Evolutionary conservation across 92 coral and sea anemone genomes (phyloP), one percentile per base, ranked within the genome.

Genomic region (Plumapathes pennacea): DNA sequence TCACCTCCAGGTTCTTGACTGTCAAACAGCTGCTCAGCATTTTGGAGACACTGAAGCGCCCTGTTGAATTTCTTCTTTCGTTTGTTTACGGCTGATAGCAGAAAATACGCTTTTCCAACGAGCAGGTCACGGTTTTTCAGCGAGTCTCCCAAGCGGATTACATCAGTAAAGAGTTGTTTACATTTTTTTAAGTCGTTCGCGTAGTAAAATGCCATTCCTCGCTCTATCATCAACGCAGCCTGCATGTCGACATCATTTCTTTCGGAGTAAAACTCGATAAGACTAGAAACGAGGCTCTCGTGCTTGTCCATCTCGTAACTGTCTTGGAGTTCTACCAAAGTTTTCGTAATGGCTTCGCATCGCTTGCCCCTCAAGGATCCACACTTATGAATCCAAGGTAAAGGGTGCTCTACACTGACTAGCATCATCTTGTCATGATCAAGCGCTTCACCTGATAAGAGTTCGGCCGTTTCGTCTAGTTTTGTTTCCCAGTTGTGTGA

Each of bases 171-270:
- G 12, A 54, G 32, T 32, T 20, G 29, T 37, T 54, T 54, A 8
- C 38, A 19, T 33, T 54, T 20, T 10, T 54, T 54, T 6, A 54
- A 2, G 1, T 54, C 37, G 28, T 54, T 54, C 24, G 32, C 42
- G 37, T 5, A 54, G 37, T 54, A 54, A 2, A 54, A n/a, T 9
- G 46, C 61, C 61, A 8, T 54, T 9, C 42, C 61, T 9, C 61
- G 61, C 61, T 30, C 43, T 26, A 54, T 54, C 24, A 18, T 26
- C 4, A 54, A 31, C 13, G 42, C 37, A 19, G 24, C 45, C 20
- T 30, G 28, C 40, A 32, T 17, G 28, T 54, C 61, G 23, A 27
- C 10, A 2, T 54, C 61, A 5, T 4, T 8, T 1, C 10, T 37
- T 5, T n/a, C 10, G 11, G 12, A 39, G 31, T 26, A 54, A 18